Base-by-base conservation (phyloP, 2,113 vertebrate species). In the Cettia cetti region DNA sequence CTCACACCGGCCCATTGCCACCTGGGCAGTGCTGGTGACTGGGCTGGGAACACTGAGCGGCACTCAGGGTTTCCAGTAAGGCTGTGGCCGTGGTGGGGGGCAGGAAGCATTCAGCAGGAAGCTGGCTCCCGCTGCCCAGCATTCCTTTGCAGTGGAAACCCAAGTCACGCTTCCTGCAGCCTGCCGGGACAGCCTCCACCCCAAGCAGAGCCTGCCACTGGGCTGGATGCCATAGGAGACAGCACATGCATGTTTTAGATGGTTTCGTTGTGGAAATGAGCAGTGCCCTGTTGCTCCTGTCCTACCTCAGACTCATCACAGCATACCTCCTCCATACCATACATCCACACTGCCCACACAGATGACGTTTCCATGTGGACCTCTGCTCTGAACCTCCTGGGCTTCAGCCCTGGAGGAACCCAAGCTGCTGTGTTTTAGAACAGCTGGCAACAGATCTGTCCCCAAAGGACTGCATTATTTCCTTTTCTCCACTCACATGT, bases 51-150 rank as follows among this genome's bases (percentile, higher is more conserved):
- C 16, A 2, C 33, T 9, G 92, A 86, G 89, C 76, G 60, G 93
- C 59, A 24, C 92, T 86, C 86, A 28, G 61, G 30, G 66, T 90
- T 98, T 98, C 97, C 97, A 98, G 98, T 97, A 98, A 98, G 81
- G 49, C 83, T 11, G 33, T 28, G 52, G 66, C 78, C 10, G 2
- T 28, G 63, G n/a, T 5, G 6, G 71, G 82, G 93, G 78, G 64
- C 98, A 98, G 98, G 98, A 98, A 98, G 97, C 82, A 60, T 97
- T 95, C 91, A 89, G 90, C 97, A 98, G 98, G 98, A 98, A 98
- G 97, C 94, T 86, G 94, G 94, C 95, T 4, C 84, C 86, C 10
- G 3, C 91, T 21, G 59, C 90, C 95, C 94, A 69, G 94, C 94
- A 96, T 97, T 97, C 96, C 94, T 95, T 84, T 17, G 10, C 5